Conservation (phyloP, 2,113 vertebrate species). For the Parus major region DNA sequence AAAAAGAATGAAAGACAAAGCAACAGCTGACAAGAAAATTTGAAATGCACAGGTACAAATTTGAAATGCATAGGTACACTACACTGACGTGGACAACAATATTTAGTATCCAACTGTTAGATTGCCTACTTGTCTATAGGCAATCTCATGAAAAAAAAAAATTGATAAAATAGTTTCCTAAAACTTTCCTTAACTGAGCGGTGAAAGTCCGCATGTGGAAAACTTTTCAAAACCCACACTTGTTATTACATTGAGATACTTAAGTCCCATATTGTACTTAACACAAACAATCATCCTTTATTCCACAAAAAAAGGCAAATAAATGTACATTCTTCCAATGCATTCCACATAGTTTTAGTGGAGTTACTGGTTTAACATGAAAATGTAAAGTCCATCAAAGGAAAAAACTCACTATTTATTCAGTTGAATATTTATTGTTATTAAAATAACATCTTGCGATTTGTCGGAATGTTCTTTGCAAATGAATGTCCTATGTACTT, state of each 20-base stretch:
- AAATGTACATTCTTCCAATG: neutral
- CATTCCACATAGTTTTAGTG: neutral
- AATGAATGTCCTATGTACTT: slow-evolving; percentile 14
- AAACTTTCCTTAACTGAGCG: neutral
- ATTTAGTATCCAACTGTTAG: neutral
- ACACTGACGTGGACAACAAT: neutral
- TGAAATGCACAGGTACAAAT: neutral
- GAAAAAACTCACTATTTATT: neutral
- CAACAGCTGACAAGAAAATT: neutral
- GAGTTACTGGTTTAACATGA: neutral
- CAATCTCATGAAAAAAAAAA: neutral
- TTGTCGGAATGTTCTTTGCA: neutral
- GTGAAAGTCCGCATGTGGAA: neutral
- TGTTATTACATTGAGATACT: neutral
- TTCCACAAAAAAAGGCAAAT: neutral
- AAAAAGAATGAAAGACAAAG: neutral
- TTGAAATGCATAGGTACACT: neutral
- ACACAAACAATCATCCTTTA: neutral
- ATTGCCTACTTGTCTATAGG: neutral
- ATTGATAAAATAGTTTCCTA: neutral
- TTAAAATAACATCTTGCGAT: neutral
- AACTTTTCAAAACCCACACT: neutral
- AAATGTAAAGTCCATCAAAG: neutral
- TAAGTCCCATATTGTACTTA: neutral
- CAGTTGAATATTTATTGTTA: neutral